Base-by-base conservation (phyloP, 2,888 invertebrate genomes). In the Idaea biselata region DNA sequence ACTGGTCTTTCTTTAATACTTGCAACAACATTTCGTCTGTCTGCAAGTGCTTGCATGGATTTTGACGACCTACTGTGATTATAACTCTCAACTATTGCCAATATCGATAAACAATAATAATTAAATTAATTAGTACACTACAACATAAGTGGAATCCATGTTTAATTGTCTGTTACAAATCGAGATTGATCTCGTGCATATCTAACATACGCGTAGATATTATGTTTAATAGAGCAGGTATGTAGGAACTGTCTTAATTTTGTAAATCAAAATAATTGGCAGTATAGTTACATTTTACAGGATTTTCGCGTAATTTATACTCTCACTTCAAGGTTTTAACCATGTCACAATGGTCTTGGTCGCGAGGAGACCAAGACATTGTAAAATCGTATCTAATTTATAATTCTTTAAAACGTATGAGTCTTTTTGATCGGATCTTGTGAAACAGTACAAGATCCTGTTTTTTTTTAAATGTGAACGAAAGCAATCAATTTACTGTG, bases 41-140 rank as follows among this genome's bases (percentile, higher is more conserved):
- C n/a, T 44, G 1, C 44, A 44, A 44, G 44, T 44, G 44, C 44
- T 44, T 44, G 11, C 60, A 63, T 66, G 58, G 33, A 63, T 54
- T 60, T 60, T 44, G 5, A 1, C 25, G 1, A 25, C 25, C 1
- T 25, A 25, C 25, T 25, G 25, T 25, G 25, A 25, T 25, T 25
- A 25, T 25, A 3, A 25, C 25, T 25, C 25, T 25, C 25, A 3
- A 25, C 25, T 44, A 44, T 44, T 44, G 44, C 8, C 44, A 44
- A 44, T 44, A 44, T 44, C 44, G 11, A 44, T 14, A 44, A 44
- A 14, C 44, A 44, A 44, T 44, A 44, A 14, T 14, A 44, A 44
- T 44, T 44, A 44, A 44, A 44, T 7, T 44, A 44, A 44, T 44
- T 44, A 44, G 44, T 11, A 44, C 44, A 44, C 44, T 11, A 44